phyloP scores from a whole-genome alignment of 2,797 vertebrate species.

The Hippocampus kuda region DNA sequence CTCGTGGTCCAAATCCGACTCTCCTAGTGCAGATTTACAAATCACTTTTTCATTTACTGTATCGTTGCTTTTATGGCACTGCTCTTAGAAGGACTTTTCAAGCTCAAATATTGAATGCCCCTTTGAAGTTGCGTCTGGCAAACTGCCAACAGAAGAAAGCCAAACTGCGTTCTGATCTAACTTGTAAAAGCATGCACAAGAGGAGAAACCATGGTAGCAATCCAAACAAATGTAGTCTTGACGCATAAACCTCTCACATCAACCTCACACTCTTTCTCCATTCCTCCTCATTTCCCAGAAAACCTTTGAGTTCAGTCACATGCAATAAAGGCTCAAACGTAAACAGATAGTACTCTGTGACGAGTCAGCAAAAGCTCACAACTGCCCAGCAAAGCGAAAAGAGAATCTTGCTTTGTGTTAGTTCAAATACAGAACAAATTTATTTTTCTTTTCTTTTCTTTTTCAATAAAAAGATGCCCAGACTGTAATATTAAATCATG shows the following conservation, averaged over 20 bases:
- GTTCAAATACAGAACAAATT: not conserved
- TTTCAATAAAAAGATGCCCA: not conserved
- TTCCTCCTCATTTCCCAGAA: constrained; percentile 44
- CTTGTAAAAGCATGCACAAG: constrained; percentile 8
- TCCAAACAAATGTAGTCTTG: constrained; percentile 4
- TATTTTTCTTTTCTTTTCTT: not conserved
- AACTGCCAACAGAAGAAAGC: constrained; percentile 4
- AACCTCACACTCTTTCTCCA: constrained; percentile 6
- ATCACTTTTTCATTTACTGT: constrained; percentile 14
- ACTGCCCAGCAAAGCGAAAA: not conserved
- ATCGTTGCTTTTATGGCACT: constrained; percentile 19
- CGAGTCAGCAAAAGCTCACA: constrained; percentile 33
- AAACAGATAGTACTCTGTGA: constrained; percentile 29
- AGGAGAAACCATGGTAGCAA: not conserved
- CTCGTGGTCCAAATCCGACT: not conserved
- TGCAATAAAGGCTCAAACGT: constrained; percentile 28
- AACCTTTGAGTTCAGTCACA: constrained; percentile 36
- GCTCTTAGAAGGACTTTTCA: constrained; percentile 23
- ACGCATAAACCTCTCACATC: constrained; percentile 14
- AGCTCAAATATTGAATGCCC: constrained; percentile 21
- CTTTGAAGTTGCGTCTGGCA: constrained; percentile 22
- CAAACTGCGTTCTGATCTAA: not conserved
- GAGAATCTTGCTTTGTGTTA: not conserved
- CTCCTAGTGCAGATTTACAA: constrained; percentile 13
- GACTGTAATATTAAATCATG: not conserved